These are phyloP conservation scores for Mechanitis mazaeus DNA, from an alignment of 2,888 invertebrate species.

Conservation along the genomic window DNA sequence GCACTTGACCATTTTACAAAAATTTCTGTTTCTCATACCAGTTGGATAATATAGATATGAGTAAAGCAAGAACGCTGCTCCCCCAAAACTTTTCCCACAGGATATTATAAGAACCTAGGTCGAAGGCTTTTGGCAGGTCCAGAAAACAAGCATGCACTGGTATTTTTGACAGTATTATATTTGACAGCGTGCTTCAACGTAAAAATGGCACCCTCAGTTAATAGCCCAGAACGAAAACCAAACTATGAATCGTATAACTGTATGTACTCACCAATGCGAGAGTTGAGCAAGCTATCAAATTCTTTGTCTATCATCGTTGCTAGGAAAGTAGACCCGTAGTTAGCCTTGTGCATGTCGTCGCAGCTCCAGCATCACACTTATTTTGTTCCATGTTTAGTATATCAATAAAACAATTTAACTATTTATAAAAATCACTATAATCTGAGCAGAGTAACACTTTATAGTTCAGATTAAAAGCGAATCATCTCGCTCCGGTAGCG, in stretches of 20 bases:
- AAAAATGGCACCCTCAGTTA: slow-evolving; percentile 10
- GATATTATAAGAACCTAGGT: slow-evolving; percentile 8
- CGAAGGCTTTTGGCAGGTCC: slow-evolving; percentile 12
- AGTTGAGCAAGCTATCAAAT: slow-evolving; percentile 6
- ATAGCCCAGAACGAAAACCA: slow-evolving; percentile 6
- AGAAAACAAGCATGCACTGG: slow-evolving; percentile 11
- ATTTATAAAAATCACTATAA: too few relatives aligned
- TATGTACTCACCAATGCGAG: neutral
- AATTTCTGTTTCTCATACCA: slow-evolving; percentile 6
- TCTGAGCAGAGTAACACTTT: too few relatives aligned
- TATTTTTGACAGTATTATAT: slow-evolving; percentile 4
- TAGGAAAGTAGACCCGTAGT: slow-evolving; percentile 4
- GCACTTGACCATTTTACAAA: slow-evolving; percentile 8
- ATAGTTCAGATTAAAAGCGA: too few relatives aligned
- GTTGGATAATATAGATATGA: neutral
- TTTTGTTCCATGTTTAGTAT: too few relatives aligned
- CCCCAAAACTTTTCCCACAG: slow-evolving; percentile 11
- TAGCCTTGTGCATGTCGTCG: neutral
- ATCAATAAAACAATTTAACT: too few relatives aligned
- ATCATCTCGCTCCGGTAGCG: too few relatives aligned
- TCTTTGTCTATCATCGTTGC: neutral
- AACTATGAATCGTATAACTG: slow-evolving; percentile 9
- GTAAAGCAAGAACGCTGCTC: slow-evolving; percentile 2
- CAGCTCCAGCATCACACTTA: too few relatives aligned
- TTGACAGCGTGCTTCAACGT: slow-evolving; percentile 8